These are phyloP conservation scores for Aldrovandia affinis DNA, from an alignment of 2,797 vertebrate species.

Conservation along the genomic window DNA sequence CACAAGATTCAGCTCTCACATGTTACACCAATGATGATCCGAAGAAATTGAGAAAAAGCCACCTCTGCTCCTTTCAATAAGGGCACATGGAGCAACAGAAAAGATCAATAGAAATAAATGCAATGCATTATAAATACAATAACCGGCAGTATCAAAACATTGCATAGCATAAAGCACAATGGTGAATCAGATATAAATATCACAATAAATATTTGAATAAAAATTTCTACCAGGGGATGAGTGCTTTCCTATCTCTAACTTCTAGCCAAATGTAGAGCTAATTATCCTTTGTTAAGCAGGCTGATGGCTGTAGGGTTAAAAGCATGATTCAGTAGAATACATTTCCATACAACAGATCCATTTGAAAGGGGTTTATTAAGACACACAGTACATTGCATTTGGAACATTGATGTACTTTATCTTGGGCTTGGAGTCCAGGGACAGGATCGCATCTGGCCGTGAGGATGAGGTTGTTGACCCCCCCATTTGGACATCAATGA, in stretches of 20 bases:
- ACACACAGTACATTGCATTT: no score
- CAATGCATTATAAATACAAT: neutral
- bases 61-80: neutral
- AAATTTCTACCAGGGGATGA: neutral
- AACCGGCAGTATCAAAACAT: neutral
- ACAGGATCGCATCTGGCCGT: no score
- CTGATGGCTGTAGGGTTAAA: neutral
- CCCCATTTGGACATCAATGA: no score
- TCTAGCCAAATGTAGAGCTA: neutral
- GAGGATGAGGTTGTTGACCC: no score
- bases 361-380: no score
- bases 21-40: neutral
- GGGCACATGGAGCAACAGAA: neutral
- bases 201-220: neutral
- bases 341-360: no score
- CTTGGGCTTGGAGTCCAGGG: no score
- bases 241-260: neutral
- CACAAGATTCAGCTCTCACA: neutral
- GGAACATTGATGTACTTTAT: no score
- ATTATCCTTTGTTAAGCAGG: neutral
- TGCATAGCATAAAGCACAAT: neutral
- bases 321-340: no score
- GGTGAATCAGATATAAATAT: neutral
- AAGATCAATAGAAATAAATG: slow-evolving; percentile 1
- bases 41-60: neutral